These are phyloP conservation scores for Chlamydotis undulata DNA, from an alignment of 2,113 vertebrate species.

Conservation along the genomic window DNA sequence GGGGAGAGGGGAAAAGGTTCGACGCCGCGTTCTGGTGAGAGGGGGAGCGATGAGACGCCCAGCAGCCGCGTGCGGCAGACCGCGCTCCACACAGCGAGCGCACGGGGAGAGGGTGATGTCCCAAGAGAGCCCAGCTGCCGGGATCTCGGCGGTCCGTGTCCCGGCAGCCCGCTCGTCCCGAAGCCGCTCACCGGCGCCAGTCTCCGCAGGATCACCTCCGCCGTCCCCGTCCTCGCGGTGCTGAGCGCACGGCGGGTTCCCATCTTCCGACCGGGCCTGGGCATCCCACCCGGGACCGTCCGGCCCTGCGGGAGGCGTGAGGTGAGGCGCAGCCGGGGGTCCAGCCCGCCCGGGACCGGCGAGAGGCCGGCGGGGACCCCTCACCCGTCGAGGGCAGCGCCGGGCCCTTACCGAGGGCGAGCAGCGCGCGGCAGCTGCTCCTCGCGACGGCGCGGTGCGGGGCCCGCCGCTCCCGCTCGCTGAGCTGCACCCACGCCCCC, in stretches of 20 bases:
- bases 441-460: not conserved
- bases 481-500: not conserved
- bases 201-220: not conserved
- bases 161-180: rapidly evolving
- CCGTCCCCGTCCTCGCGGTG: not conserved
- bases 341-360: not conserved
- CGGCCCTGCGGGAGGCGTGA: rapidly evolving
- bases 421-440: not conserved
- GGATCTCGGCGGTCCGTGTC: rapidly evolving
- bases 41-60: not conserved
- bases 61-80: rapidly evolving
- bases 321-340: not conserved
- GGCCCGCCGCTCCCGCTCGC: not conserved
- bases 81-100: rapidly evolving
- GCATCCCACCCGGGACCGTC: rapidly evolving
- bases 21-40: rapidly evolving
- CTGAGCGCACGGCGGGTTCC: not conserved
- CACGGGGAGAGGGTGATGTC: not conserved
- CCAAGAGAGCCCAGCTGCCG: not conserved
- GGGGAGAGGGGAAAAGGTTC: not conserved
- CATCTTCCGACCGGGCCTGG: rapidly evolving
- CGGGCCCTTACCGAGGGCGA: not conserved
- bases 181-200: conserved; percentile 22
- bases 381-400: too few relatives aligned
- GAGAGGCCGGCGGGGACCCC: not conserved